Evolutionary conservation across 2,888 invertebrate genomes (phyloP), one percentile per base, ranked within the genome.

Genomic region (Drosophila histrio): DNA sequence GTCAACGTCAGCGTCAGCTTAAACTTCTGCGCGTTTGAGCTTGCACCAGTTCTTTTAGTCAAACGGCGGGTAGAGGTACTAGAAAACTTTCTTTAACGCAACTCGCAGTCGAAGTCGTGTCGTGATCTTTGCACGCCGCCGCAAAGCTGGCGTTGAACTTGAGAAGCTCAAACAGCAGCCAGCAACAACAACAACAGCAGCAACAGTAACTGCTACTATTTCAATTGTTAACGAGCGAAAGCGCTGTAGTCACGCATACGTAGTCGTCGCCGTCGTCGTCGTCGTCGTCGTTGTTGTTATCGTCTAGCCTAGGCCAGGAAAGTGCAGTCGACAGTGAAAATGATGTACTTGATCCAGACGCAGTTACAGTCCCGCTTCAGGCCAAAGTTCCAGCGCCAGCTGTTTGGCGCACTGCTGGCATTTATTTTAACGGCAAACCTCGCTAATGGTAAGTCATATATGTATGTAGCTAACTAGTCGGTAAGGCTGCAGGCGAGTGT

Each of bases 181-280:
- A 46, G 26, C 36, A 50, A 26, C 41, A 53, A 11, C 32, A 57
- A 46, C 46, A 49, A 11, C 58, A 59, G 22, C 50, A 63, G 15
- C 43, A 69, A 54, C 57, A 63, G 39, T 59, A 61, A 62, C 68
- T 85, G 87, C 86, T 85, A 79, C 71, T 70, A 84, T 77, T 89
- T 89, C 87, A 88, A 88, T 89, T 89, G 87, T 87, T 90, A 89
- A 90, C 89, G 86, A 89, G 90, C 90, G 91, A 90, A 90, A 90
- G 91, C 91, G 89, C 85, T 86, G 86, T 83, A 87, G 83, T 71
- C 80, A 74, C 85, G 74, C 85, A 77, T 36, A 50, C 28, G 49
- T 43, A 68, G 38, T 58, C 30, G 13, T n/a, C n/a, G n/a, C n/a
- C n/a, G n/a, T n/a, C n/a, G n/a, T 8, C 41, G 17, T 13, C 47